Evolutionary conservation across 2,888 invertebrate species (phyloP), one percentile per base, ranked within the genome.

Genomic region (Eilema griseolum): DNA sequence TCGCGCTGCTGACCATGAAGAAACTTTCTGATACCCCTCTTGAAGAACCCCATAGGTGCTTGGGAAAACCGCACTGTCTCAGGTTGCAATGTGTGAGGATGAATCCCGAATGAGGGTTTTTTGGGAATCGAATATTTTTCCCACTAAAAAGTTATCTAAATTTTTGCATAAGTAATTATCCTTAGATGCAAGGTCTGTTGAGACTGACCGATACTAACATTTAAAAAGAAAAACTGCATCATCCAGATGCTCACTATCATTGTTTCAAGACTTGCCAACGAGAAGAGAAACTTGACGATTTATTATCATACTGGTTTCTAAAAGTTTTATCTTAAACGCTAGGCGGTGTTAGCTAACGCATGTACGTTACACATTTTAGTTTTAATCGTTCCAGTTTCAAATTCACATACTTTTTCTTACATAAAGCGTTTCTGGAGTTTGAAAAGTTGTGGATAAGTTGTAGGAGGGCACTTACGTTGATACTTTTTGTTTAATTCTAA

Each of bases 291-390:
- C 92, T 93, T 93, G 85, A 85, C 89, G 89, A 94, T 94, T 94
- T 94, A 93, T 93, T 92, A 90, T 92, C 93, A 88, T 89, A 89
- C 89, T 89, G 88, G 90, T 89, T 91, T 92, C 91, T 88, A 85
- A 89, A 90, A 93, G 92, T 94, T 94, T 92, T 91, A 93, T 92
- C 93, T 93, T 87, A 90, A 92, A 90, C 90, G 88, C 85, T 88
- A 88, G 87, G 88, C 86, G 85, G 86, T 87, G 87, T 88, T 84
- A 90, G 90, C 87, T 88, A 86, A 89, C 86, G 88, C 86, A 85
- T 82, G 81, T 81, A 75, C 72, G 82, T 82, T 84, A 83, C 73
- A 80, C 73, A 78, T 77, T 83, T 84, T 80, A 80, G 80, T 83
- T 81, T 84, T 86, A 87, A 89, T 84, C 84, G 80, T 78, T 79